phyloP scores from a whole-genome alignment of 92 coral and sea anemone species.

The Palythoa heliodiscus region DNA sequence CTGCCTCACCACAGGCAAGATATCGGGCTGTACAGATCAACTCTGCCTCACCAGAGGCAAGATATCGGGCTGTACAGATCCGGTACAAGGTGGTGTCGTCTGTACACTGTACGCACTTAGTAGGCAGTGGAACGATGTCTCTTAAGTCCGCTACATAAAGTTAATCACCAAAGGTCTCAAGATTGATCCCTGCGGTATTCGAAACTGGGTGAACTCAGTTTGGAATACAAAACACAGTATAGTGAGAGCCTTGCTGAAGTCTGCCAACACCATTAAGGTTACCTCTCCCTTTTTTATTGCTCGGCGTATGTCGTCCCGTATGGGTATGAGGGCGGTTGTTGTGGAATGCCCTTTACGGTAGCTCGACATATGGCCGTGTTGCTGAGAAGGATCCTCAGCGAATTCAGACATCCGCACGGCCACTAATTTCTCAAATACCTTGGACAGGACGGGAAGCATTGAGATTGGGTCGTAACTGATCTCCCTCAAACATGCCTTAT shows the following conservation, averaged over 20 bases:
- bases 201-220: not conserved
- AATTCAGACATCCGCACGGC: no score
- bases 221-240: constrained; percentile 15
- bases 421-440: no score
- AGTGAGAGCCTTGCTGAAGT: constrained; percentile 18
- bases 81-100: constrained; percentile 44
- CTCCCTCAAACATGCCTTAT: no score
- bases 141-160: constrained; percentile 44
- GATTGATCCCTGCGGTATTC: not conserved
- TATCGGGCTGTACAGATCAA: constrained; percentile 39
- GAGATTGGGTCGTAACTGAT: no score
- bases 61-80: constrained; percentile 6
- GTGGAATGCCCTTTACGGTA: no score
- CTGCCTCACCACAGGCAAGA: no score
- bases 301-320: constrained; percentile 40
- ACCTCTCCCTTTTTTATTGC: constrained; percentile 38
- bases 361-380: no score
- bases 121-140: not conserved
- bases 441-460: no score
- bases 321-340: no score
- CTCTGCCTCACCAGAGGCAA: constrained; percentile 9
- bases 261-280: constrained; percentile 16
- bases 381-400: no score
- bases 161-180: constrained; percentile 18
- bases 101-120: constrained; percentile 27